Percentiles rank a stretch among this genome's conserved stretches.
Evolutionary conservation across 2,888 invertebrate species (phyloP).

Genomic region (Cryptocephalus moraei): DNA sequence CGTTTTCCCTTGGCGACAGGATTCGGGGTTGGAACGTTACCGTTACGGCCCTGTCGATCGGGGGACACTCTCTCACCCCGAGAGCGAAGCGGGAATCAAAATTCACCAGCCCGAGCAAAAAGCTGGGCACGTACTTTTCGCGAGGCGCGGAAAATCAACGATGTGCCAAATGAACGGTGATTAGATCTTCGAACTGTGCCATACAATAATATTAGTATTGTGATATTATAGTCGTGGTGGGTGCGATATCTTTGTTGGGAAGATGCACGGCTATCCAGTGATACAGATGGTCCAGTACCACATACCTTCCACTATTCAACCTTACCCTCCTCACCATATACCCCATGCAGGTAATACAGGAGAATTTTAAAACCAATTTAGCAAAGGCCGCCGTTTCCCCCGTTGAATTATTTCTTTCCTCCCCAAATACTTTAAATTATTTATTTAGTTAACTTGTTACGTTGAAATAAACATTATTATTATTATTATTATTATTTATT

Average conservation of each 20-base stretch:
- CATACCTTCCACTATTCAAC: constrained; percentile 41
- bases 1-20: no score
- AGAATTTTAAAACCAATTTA: neutral
- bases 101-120: neutral
- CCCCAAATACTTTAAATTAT: no score
- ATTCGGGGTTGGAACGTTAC: no score
- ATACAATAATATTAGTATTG: neutral
- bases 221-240: constrained; percentile 4
- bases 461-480: no score
- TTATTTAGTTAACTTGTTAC: no score
- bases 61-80: neutral
- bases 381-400: no score
- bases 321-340: constrained; percentile 31
- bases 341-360: constrained; percentile 20
- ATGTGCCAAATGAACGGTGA: no score
- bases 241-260: constrained; percentile 2
- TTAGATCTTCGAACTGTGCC: no score
- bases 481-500: no score
- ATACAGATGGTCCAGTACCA: constrained; percentile 59
- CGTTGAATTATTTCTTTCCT: no score
- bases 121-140: constrained; percentile 1
- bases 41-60: no score
- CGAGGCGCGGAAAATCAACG: no score
- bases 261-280: constrained; percentile 54
- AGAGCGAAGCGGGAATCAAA: neutral